These are phyloP conservation scores for Stichodactyla helianthus DNA, from an alignment of 64 coral and sea anemone species.

Conservation along the genomic window DNA sequence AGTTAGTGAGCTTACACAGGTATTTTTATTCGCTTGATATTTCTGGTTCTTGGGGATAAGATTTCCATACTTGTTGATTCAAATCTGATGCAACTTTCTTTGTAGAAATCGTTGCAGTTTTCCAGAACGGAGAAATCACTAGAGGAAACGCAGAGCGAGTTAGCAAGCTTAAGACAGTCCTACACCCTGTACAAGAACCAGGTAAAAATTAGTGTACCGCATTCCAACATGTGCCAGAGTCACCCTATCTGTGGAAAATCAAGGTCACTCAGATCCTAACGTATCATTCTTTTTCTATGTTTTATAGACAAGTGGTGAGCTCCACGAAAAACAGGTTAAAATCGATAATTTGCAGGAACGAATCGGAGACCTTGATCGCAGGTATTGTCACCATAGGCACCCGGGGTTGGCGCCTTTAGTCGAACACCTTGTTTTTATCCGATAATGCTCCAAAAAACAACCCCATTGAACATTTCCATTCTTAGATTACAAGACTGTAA, in stretches of 20 bases:
- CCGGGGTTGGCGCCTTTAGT: too few relatives aligned
- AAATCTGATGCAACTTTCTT: background rate
- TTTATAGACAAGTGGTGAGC: slow-evolving; percentile 50
- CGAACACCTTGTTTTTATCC: too few relatives aligned
- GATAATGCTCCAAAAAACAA: too few relatives aligned
- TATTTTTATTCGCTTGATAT: background rate
- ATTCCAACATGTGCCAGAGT: too few relatives aligned
- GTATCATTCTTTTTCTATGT: background rate
- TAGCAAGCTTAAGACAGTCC: slow-evolving; percentile 62
- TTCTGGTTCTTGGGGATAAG: too few relatives aligned
- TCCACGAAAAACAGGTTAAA: slow-evolving; percentile 66
- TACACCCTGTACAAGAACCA: slow-evolving; percentile 83
- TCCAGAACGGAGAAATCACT: slow-evolving; percentile 61
- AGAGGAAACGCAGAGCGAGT: slow-evolving; percentile 43
- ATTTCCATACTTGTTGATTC: too few relatives aligned
- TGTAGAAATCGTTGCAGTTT: slow-evolving; percentile 74
- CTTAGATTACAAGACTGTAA: slow-evolving; percentile 50
- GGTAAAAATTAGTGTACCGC: slow-evolving; percentile 12
- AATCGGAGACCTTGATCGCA: slow-evolving; percentile 66
- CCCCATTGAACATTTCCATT: background rate
- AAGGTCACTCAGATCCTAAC: too few relatives aligned
- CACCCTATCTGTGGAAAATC: too few relatives aligned
- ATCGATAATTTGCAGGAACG: slow-evolving; percentile 61
- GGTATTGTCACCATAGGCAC: slow-evolving; percentile 23
- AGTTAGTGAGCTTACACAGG: slow-evolving; percentile 83